Conservation (phyloP, 1,140 invertebrate genomes). For the Eubasilissa regina region DNA sequence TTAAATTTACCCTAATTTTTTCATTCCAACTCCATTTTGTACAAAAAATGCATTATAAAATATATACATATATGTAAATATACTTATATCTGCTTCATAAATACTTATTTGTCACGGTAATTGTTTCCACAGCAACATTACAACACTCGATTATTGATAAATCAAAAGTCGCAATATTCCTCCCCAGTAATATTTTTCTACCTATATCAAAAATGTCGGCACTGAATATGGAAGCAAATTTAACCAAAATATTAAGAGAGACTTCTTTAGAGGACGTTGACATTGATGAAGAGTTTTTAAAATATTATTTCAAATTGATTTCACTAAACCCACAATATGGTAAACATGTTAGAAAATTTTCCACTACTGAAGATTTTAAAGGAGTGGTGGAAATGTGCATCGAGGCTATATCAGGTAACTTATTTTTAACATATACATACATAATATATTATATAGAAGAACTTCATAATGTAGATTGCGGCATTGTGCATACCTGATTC, state of each 20-base stretch:
- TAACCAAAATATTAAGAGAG: background rate
- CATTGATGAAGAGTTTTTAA: slow-evolving; percentile 37
- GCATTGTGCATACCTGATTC: too few relatives aligned
- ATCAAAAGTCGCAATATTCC: slow-evolving; percentile 16
- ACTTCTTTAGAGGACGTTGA: slow-evolving; percentile 1
- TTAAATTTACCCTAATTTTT: too few relatives aligned
- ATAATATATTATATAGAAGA: too few relatives aligned
- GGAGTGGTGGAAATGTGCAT: slow-evolving; percentile 70
- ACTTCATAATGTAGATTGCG: too few relatives aligned
- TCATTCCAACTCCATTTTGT: too few relatives aligned
- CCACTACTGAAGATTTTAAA: slow-evolving; percentile 68
- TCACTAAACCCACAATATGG: slow-evolving; percentile 72
- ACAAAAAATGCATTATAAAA: too few relatives aligned
- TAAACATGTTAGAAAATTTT: slow-evolving; percentile 65
- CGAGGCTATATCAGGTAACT: slow-evolving; percentile 66
- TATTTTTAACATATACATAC: background rate
- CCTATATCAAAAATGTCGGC: background rate
- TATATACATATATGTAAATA: too few relatives aligned
- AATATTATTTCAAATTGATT: slow-evolving; percentile 68
- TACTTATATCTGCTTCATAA: too few relatives aligned
- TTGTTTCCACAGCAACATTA: background rate
- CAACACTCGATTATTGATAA: slow-evolving; percentile 7
- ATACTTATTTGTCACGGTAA: slow-evolving; percentile 12
- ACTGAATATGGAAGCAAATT: slow-evolving; percentile 1
- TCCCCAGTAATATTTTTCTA: background rate